Conservation (phyloP, 2,113 vertebrate species). For the Etheostoma cragini region DNA sequence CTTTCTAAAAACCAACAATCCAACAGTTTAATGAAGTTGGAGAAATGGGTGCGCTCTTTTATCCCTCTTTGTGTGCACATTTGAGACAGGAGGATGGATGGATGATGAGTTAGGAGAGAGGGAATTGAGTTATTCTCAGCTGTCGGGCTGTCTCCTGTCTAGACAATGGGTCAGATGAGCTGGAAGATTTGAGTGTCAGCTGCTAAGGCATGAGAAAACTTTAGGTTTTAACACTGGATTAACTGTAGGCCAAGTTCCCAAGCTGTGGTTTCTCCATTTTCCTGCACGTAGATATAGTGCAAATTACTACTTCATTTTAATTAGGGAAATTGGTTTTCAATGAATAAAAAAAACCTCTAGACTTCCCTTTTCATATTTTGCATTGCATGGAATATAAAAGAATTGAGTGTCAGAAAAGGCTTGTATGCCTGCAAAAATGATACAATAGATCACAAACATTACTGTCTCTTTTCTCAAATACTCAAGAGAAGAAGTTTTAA, state of each 20-base stretch:
- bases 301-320: background rate
- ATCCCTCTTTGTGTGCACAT: constrained; percentile 17
- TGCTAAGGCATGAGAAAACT: constrained; percentile 48
- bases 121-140: constrained; percentile 55
- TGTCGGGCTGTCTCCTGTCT: constrained; percentile 54
- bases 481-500: constrained; percentile 14
- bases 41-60: constrained; percentile 23
- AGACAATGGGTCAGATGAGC: constrained; percentile 64
- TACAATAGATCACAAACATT: constrained; percentile 6
- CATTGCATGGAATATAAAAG: background rate
- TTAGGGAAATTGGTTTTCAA: background rate
- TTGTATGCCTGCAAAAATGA: background rate
- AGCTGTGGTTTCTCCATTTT: background rate
- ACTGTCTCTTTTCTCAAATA: constrained; percentile 14
- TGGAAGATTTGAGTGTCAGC: constrained; percentile 58
- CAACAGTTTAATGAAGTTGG: constrained; percentile 46
- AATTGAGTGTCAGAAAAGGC: background rate
- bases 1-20: constrained; percentile 39
- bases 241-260: constrained; percentile 11
- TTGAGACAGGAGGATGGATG: constrained; percentile 44
- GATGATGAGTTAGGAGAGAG: constrained; percentile 48
- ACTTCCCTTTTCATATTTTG: background rate
- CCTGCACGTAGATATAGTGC: background rate
- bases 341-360: background rate
- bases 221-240: constrained; percentile 44